Conservation (phyloP, 2,888 invertebrate genomes). For the Dinocampus coccinellae region DNA sequence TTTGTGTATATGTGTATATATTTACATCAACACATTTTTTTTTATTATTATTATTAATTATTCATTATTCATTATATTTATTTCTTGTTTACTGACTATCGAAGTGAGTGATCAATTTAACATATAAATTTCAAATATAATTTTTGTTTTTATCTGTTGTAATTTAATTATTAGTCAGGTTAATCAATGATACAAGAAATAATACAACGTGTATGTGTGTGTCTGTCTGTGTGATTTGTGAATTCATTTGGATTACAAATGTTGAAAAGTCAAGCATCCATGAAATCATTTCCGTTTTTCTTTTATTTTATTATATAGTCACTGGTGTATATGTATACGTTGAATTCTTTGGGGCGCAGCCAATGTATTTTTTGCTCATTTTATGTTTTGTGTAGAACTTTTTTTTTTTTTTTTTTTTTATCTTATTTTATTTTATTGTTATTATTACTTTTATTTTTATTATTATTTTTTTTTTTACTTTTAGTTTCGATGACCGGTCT, state of each 20-base stretch:
- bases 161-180: neutral
- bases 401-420: conserved; percentile 13
- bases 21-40: neutral
- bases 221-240: too few species aligned
- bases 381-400: neutral
- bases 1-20: neutral
- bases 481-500: conserved; percentile 25
- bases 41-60: too few species aligned
- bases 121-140: neutral
- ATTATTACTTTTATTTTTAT: too few species aligned
- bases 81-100: neutral
- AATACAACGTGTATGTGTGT: neutral
- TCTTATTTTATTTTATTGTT: conserved; percentile 6
- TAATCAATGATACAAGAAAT: conserved; percentile 4
- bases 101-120: neutral
- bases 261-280: conserved; percentile 13
- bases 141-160: neutral
- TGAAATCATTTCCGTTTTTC: conserved; percentile 28
- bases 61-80: too few species aligned
- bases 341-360: neutral
- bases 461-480: conserved; percentile 9
- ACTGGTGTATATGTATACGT: neutral
- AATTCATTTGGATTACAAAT: conserved; percentile 23
- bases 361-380: neutral
- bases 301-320: conserved; percentile 8